These are phyloP conservation scores for Bettongia penicillata DNA, from an alignment of 2,113 vertebrate genomes.

Conservation along the genomic window DNA sequence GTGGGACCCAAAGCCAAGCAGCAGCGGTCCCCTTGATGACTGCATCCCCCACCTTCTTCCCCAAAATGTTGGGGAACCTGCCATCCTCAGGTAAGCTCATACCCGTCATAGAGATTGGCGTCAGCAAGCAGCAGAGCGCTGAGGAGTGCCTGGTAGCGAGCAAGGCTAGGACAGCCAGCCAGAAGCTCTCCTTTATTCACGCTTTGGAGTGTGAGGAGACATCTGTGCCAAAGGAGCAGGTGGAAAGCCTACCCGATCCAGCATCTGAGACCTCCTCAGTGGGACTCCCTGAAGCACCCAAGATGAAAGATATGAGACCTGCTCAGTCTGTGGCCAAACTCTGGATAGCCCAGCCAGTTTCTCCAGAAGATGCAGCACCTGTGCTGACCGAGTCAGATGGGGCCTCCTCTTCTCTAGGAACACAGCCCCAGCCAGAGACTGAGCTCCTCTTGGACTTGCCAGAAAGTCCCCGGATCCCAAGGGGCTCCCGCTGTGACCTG, in stretches of 20 bases:
- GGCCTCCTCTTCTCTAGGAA: neutral
- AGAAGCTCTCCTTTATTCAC: fast-evolving
- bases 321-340: constrained; percentile 39
- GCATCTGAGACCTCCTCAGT: constrained; percentile 31
- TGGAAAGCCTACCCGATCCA: too few species aligned
- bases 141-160: neutral
- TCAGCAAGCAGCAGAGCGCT: fast-evolving
- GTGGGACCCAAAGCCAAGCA: constrained; percentile 71
- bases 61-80: neutral
- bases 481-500: neutral
- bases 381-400: neutral
- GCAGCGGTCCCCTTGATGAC: neutral
- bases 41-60: neutral
- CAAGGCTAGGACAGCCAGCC: fast-evolving
- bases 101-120: constrained; percentile 24
- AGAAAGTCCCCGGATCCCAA: constrained; percentile 26
- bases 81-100: neutral
- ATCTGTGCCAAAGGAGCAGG: neutral
- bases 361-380: neutral
- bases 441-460: constrained; percentile 9
- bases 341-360: constrained; percentile 9
- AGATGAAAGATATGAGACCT: constrained; percentile 5
- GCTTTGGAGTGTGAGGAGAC: fast-evolving
- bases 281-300: constrained; percentile 40
- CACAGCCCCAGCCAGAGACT: neutral